Evolutionary conservation across 2,797 vertebrate genomes (phyloP).

Genomic region (Brachymystax lenok): DNA sequence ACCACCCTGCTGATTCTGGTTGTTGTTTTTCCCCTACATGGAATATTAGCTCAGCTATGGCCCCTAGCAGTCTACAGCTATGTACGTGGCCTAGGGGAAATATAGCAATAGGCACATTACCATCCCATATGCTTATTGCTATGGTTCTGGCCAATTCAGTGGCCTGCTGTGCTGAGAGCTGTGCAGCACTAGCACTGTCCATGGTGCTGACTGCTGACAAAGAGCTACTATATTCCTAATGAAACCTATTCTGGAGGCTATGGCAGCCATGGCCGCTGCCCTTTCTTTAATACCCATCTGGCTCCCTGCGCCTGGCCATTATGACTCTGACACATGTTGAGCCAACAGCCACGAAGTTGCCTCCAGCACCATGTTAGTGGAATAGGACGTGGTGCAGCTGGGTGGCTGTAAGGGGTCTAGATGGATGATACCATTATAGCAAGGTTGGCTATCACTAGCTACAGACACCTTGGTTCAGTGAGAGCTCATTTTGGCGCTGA

Average conservation of each 20-base stretch:
- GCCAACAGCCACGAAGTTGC: neutral
- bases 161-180: neutral
- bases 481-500: neutral
- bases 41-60: neutral
- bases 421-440: neutral
- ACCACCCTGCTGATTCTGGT: neutral
- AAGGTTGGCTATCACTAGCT: neutral
- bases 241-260: neutral
- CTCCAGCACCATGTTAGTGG: neutral
- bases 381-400: neutral
- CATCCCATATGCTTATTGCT: neutral
- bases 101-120: neutral
- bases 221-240: neutral
- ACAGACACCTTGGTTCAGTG: neutral
- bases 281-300: conserved; percentile 9
- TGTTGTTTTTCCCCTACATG: neutral
- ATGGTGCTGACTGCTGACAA: neutral
- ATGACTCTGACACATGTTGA: conserved; percentile 5
- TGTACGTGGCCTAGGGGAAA: neutral
- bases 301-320: neutral
- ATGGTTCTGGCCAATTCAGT: neutral
- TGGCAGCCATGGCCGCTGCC: neutral
- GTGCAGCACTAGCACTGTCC: neutral
- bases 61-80: neutral
- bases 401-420: neutral